These are phyloP conservation scores for Narcine bancroftii DNA, from an alignment of 2,113 vertebrate species.

Conservation along the genomic window DNA sequence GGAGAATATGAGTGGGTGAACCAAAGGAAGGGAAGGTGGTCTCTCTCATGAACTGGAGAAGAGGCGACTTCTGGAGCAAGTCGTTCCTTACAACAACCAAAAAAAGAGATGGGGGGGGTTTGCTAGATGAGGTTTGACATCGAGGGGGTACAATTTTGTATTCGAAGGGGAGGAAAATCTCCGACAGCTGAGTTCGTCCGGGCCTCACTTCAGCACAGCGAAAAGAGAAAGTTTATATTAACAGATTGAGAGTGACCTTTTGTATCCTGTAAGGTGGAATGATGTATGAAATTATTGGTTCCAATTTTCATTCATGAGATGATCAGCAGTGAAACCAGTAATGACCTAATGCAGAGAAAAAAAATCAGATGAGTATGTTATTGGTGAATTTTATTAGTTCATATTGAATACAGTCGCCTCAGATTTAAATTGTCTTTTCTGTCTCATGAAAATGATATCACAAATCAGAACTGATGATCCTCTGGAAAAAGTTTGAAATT, in stretches of 20 bases:
- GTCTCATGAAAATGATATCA: background rate
- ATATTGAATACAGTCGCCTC: too few species aligned
- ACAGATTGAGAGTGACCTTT: background rate
- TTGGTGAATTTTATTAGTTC: conserved; percentile 17
- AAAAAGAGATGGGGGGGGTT: too few species aligned
- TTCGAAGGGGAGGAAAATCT: background rate
- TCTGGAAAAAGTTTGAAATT: conserved; percentile 1
- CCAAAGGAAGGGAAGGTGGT: background rate
- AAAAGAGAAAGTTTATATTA: background rate
- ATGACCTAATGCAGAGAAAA: background rate
- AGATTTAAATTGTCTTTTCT: conserved; percentile 19
- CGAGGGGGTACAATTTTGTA: background rate
- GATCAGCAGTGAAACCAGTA: background rate
- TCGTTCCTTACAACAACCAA: background rate
- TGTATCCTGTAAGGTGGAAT: background rate
- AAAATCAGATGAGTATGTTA: background rate
- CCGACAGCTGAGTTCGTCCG: background rate
- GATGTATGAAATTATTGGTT: background rate
- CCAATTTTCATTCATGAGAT: background rate
- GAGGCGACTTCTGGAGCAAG: background rate
- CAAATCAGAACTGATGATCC: background rate
- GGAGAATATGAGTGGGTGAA: background rate
- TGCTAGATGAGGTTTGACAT: background rate
- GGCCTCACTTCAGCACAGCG: too few species aligned
- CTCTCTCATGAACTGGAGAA: background rate